phyloP scores from a whole-genome alignment of 2,888 invertebrate species.

The Clunio marinus region DNA sequence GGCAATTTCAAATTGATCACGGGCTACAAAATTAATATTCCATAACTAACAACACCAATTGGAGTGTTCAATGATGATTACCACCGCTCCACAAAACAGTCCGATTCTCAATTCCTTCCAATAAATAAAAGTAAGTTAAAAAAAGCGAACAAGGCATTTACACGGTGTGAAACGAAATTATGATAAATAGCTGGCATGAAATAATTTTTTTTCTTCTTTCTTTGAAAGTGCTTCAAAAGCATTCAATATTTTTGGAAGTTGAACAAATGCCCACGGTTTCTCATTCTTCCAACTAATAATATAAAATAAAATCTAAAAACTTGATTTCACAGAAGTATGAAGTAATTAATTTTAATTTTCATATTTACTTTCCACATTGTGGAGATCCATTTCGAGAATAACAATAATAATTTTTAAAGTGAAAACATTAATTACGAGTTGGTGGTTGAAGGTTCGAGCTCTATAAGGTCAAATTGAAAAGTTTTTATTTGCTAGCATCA shows the following conservation, averaged over 20 bases:
- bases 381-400: constrained; percentile 28
- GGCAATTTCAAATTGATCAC: not conserved
- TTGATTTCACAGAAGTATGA: constrained; percentile 22
- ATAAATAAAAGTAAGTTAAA: not conserved
- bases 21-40: constrained; percentile 2
- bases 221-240: not conserved
- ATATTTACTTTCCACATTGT: not conserved
- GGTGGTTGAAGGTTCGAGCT: not conserved
- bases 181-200: constrained; percentile 38
- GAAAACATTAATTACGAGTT: constrained; percentile 19
- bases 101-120: not conserved
- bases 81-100: not conserved
- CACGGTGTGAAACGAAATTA: constrained; percentile 40
- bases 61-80: constrained; percentile 20
- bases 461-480: not conserved
- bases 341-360: constrained; percentile 29
- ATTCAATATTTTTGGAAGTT: constrained; percentile 9
- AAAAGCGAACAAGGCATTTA: constrained; percentile 30
- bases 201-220: constrained; percentile 13
- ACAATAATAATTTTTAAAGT: constrained; percentile 16
- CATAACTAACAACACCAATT: constrained; percentile 16
- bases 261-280: constrained; percentile 10
- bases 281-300: too few relatives aligned
- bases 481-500: not conserved
- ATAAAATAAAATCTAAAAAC: too few relatives aligned